Evolutionary conservation across 2,888 invertebrate species (phyloP).

Genomic region (Lymantria monacha): DNA sequence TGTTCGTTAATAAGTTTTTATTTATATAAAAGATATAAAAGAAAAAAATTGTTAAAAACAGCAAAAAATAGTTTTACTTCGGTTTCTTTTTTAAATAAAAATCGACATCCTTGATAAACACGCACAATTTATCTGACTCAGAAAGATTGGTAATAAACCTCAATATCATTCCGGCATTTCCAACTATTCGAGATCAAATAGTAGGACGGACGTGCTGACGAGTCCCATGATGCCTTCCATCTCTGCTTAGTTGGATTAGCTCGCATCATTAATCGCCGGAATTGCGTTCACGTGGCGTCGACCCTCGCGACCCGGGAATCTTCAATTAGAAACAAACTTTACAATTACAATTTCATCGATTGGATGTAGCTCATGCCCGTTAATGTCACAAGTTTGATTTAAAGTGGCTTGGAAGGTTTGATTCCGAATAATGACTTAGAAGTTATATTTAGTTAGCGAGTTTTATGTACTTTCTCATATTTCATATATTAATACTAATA

Average conservation of each 20-base stretch:
- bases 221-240: constrained; percentile 58
- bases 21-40: too few relatives aligned
- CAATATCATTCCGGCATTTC: constrained; percentile 17
- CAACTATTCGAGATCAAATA: constrained; percentile 54
- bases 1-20: too few relatives aligned
- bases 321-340: constrained; percentile 73
- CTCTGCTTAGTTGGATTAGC: constrained; percentile 75
- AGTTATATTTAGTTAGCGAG: background rate
- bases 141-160: constrained; percentile 14
- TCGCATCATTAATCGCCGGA: constrained; percentile 76
- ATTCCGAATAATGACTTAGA: constrained; percentile 18
- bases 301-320: constrained; percentile 54
- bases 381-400: constrained; percentile 38
- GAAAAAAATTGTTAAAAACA: too few relatives aligned
- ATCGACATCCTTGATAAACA: constrained; percentile 8
- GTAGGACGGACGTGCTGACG: constrained; percentile 55
- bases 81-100: background rate
- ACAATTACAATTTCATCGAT: constrained; percentile 67
- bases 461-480: too few relatives aligned
- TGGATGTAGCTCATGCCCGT: constrained; percentile 33
- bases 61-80: too few relatives aligned
- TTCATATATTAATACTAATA: too few relatives aligned
- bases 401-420: constrained; percentile 20
- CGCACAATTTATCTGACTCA: constrained; percentile 8
- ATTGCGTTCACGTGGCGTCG: constrained; percentile 65